Conservation (phyloP, 2,113 vertebrate species). For the Anolis carolinensis region DNA sequence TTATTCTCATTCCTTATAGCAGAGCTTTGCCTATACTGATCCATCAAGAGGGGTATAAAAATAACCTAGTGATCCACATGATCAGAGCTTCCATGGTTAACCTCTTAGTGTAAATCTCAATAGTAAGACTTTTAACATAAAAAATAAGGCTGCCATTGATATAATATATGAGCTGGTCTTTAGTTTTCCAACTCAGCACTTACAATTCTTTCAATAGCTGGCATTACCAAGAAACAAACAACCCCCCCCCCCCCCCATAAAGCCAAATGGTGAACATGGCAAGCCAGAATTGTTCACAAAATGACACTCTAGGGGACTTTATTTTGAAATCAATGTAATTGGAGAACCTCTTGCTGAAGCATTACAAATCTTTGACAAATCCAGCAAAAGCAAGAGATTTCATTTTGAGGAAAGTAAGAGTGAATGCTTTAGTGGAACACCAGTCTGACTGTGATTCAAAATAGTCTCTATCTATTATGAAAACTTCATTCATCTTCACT, state of each 20-base stretch:
- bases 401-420: too few relatives aligned
- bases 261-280: background rate
- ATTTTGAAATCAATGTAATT: background rate
- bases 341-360: background rate
- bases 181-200: background rate
- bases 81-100: background rate
- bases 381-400: background rate
- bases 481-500: background rate
- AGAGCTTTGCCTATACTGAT: too few relatives aligned
- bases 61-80: too few relatives aligned
- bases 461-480: background rate
- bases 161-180: background rate
- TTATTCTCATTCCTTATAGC: too few relatives aligned
- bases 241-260: background rate
- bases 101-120: background rate
- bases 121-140: too few relatives aligned
- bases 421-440: background rate
- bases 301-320: background rate
- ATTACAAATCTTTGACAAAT: background rate
- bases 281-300: conserved; percentile 3
- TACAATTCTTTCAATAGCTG: background rate
- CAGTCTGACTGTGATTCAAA: background rate
- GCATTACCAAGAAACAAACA: background rate
- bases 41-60: background rate
- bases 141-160: background rate